These are phyloP conservation scores for Formicarius rufipectus DNA, from an alignment of 2,113 vertebrate species.

Conservation along the genomic window DNA sequence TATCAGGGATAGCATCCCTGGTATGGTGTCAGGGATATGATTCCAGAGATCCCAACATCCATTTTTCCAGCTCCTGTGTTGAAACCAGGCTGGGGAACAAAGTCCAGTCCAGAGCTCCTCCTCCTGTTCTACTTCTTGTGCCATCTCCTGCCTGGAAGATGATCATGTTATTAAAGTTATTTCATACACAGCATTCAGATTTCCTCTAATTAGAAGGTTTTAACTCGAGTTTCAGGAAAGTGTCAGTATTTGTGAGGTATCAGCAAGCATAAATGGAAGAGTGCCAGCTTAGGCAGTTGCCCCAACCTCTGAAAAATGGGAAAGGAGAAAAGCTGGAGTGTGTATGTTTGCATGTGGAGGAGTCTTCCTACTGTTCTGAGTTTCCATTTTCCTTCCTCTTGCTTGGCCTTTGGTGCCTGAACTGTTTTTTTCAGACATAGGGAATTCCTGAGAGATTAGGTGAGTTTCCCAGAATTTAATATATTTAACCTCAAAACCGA, in stretches of 20 bases:
- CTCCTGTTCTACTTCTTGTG: not conserved
- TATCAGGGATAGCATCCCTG: not conserved
- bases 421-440: not conserved
- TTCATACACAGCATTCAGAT: not conserved
- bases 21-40: not conserved
- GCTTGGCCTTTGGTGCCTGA: not conserved
- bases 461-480: not conserved
- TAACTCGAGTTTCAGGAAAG: not conserved
- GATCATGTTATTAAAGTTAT: not conserved
- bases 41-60: rapidly evolving
- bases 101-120: not conserved
- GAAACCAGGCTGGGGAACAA: not conserved
- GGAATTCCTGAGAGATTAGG: not conserved
- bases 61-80: not conserved
- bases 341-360: rapidly evolving
- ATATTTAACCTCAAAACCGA: not conserved
- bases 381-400: not conserved
- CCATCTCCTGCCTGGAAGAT: not conserved
- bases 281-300: rapidly evolving
- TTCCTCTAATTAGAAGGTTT: not conserved
- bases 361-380: not conserved
- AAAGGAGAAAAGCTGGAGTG: not conserved
- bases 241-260: not conserved
- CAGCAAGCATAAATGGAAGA: not conserved
- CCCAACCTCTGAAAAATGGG: not conserved